Percentiles rank a stretch among this genome's conserved stretches.
These are phyloP conservation scores for Dusona sp. DNA, from an alignment of 2,888 invertebrate genomes.

Conservation along the genomic window DNA sequence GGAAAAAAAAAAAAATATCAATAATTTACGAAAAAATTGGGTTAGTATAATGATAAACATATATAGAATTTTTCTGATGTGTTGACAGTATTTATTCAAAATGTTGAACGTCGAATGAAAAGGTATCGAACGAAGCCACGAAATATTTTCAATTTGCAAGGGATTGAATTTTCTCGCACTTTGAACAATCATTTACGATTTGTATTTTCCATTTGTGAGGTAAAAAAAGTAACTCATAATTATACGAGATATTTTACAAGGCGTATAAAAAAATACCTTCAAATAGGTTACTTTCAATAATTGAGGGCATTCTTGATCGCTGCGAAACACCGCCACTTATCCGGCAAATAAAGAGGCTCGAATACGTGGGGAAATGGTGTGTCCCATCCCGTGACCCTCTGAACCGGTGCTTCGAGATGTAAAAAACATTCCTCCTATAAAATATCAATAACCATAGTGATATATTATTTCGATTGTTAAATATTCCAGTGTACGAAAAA, in stretches of 20 bases:
- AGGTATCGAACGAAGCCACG: background rate
- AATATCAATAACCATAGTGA: background rate
- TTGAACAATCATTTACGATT: background rate
- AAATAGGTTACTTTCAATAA: slow-evolving; percentile 85
- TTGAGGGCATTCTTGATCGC: slow-evolving; percentile 91
- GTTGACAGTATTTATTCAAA: background rate
- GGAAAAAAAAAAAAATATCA: too few species aligned
- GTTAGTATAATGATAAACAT: background rate
- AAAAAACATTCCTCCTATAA: slow-evolving; percentile 96
- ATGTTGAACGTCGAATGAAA: background rate
- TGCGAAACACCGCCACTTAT: slow-evolving; percentile 95
- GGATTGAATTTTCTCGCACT: background rate
- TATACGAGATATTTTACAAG: background rate
- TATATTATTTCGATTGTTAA: background rate
- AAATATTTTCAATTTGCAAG: background rate
- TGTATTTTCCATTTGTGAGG: background rate
- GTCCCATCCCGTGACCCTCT: slow-evolving; percentile 97
- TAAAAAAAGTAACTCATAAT: background rate
- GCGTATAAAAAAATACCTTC: background rate
- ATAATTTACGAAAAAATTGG: background rate
- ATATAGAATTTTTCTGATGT: background rate
- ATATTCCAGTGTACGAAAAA: too few species aligned
- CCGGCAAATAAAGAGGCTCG: slow-evolving; percentile 98
- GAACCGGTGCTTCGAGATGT: slow-evolving; percentile 96
- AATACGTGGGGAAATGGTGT: slow-evolving; percentile 98